A percentile compares a stretch with the other conserved stretches of the same genome.
Evolutionary conservation across 1,140 invertebrate species (phyloP).

Genomic region (Halictus rubicundus): DNA sequence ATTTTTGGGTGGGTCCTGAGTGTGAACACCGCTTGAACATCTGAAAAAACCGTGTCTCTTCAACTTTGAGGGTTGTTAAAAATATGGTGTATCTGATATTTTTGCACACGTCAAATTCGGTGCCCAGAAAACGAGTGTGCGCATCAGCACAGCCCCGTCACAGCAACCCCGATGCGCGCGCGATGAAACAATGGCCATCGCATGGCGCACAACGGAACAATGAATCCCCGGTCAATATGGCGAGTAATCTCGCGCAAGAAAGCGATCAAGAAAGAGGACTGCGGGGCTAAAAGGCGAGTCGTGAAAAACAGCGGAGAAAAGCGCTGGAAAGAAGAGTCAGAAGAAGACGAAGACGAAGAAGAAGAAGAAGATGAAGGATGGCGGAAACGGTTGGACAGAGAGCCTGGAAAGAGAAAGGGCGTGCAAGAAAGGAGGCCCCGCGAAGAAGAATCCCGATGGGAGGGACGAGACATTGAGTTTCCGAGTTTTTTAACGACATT

Average conservation of each 20-base stretch:
- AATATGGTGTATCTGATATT: too few species aligned
- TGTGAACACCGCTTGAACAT: too few species aligned
- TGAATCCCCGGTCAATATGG: conserved; percentile 17
- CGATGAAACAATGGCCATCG: not conserved
- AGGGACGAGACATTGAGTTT: conserved; percentile 24
- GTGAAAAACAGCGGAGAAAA: conserved; percentile 8
- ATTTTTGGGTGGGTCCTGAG: too few species aligned
- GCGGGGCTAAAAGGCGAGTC: conserved; percentile 49
- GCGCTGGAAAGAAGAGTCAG: not conserved
- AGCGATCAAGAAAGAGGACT: conserved; percentile 26
- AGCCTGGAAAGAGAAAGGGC: conserved; percentile 20
- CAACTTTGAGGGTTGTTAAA: too few species aligned
- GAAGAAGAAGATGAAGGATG: too few species aligned
- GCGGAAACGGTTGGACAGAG: not conserved
- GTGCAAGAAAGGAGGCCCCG: not conserved
- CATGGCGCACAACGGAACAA: not conserved
- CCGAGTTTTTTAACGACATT: conserved; percentile 53
- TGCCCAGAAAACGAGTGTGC: too few species aligned
- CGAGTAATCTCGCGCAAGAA: conserved; percentile 26
- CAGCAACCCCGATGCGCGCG: not conserved
- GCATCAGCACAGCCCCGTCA: too few species aligned
- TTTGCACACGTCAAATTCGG: too few species aligned
- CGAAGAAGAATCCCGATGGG: not conserved
- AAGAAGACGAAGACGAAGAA: too few species aligned
- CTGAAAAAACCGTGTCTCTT: too few species aligned